A percentile compares a stretch with the other conserved stretches of the same genome.
These are phyloP conservation scores for Sebastes taczanowskii DNA, from an alignment of 2,797 vertebrate species.

Conservation along the genomic window DNA sequence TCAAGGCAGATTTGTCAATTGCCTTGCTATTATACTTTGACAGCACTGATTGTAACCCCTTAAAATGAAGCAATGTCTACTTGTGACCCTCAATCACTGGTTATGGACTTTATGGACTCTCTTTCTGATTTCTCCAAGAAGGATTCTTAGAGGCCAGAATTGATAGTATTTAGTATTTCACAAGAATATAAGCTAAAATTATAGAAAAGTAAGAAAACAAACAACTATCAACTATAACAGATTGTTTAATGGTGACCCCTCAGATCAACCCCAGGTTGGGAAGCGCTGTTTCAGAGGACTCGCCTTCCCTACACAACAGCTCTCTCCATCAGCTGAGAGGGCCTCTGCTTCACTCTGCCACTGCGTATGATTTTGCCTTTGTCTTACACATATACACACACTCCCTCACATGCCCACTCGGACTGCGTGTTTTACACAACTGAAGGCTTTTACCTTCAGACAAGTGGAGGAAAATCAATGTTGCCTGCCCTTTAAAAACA, in stretches of 20 bases:
- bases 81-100: too few species aligned
- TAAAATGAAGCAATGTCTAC: too few species aligned
- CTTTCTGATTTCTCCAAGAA: background rate
- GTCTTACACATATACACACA: constrained; percentile 15
- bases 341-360: background rate
- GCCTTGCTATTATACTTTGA: too few species aligned
- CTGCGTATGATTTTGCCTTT: constrained; percentile 37
- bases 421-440: constrained; percentile 29
- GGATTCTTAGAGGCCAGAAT: background rate
- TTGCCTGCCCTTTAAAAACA: constrained; percentile 64
- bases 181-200: background rate
- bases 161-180: background rate
- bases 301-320: background rate
- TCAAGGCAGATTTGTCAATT: too few species aligned
- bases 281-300: background rate
- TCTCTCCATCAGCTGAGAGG: background rate
- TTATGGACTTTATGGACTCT: background rate
- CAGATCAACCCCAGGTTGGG: background rate
- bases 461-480: constrained; percentile 60
- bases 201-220: background rate
- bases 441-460: constrained; percentile 55
- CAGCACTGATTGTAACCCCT: background rate
- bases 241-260: background rate
- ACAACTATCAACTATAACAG: background rate
- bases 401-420: constrained; percentile 14